Conservation (phyloP, 2,888 invertebrate species). For the Coronaproctus castanopsis region DNA sequence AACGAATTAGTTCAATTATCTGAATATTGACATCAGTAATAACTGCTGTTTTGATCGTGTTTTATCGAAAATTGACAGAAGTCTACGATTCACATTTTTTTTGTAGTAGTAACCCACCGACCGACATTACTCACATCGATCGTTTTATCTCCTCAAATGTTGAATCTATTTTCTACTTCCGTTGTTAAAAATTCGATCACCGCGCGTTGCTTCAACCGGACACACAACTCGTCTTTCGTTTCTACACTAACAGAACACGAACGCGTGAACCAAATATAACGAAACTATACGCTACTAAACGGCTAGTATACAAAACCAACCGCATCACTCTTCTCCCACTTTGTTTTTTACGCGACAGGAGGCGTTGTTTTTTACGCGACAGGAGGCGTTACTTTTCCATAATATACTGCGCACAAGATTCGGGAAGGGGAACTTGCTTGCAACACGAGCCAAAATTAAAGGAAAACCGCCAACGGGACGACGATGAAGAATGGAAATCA, state of each 20-base stretch:
- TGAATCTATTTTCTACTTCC: constrained; percentile 2
- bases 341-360: background rate
- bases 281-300: background rate
- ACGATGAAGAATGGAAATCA: too few relatives aligned
- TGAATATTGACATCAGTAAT: background rate
- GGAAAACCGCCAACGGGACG: too few relatives aligned
- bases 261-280: background rate
- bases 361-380: background rate
- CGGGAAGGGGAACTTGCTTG: too few relatives aligned
- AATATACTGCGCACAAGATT: too few relatives aligned
- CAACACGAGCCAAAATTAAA: too few relatives aligned
- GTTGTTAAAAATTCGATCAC: too few relatives aligned
- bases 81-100: background rate
- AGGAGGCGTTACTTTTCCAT: background rate
- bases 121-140: constrained; percentile 3
- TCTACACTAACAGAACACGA: background rate
- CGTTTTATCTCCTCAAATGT: constrained; percentile 2
- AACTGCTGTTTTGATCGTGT: background rate
- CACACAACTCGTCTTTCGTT: background rate
- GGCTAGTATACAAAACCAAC: background rate
- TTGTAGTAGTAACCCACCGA: constrained; percentile 1
- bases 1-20: constrained; percentile 1
- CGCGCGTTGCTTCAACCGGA: background rate
- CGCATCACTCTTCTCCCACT: too few relatives aligned
- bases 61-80: background rate